phyloP scores from a whole-genome alignment of 2,113 vertebrate species.

The Echinops telfairi region DNA sequence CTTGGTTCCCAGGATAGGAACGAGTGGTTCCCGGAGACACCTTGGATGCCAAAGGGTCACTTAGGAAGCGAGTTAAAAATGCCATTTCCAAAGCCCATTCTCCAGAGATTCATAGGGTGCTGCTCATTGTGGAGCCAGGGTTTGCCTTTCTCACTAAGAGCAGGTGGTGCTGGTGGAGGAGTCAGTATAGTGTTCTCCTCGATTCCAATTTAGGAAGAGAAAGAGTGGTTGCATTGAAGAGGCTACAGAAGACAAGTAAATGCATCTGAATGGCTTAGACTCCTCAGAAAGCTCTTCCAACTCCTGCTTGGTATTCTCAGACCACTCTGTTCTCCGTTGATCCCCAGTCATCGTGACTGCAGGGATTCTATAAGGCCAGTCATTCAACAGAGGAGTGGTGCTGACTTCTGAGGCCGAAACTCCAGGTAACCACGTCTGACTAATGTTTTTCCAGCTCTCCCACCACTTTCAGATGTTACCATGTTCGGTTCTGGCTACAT shows the following conservation, averaged over 20 bases:
- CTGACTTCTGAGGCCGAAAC: conserved; percentile 34
- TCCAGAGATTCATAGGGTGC: neutral
- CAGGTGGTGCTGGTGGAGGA: neutral
- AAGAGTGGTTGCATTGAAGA: neutral
- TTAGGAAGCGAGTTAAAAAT: neutral
- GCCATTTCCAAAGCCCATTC: neutral
- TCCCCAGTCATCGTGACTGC: neutral
- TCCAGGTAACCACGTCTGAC: conserved; percentile 69
- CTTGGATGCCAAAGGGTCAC: neutral
- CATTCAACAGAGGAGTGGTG: neutral
- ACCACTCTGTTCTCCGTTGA: neutral
- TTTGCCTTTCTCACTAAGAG: conserved; percentile 8
- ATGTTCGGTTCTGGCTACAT: conserved; percentile 42
- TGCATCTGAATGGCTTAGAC: neutral
- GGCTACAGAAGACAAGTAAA: neutral
- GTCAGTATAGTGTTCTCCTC: neutral
- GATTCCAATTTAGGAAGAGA: neutral
- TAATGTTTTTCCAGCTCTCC: conserved; percentile 60
- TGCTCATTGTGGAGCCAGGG: neutral
- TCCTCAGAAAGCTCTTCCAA: neutral
- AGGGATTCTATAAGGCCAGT: neutral
- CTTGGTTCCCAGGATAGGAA: neutral
- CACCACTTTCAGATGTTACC: conserved; percentile 70
- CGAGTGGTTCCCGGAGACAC: neutral
- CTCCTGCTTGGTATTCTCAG: neutral